Evolutionary conservation across 1,140 invertebrate species (phyloP), one percentile per base, ranked within the genome.

Genomic region (Lutraria rhynchaena): DNA sequence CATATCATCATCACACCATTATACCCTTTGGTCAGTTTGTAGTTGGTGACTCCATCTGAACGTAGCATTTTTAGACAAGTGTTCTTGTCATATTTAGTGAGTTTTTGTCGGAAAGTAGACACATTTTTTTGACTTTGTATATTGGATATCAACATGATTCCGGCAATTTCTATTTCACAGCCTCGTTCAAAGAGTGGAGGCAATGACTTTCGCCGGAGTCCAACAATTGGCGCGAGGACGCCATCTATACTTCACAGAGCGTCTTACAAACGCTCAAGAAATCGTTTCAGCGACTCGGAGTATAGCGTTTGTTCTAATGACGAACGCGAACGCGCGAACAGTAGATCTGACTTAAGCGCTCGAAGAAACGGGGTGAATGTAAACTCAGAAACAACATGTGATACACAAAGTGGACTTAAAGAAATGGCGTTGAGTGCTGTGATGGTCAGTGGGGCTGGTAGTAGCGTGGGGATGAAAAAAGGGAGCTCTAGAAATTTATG

Each of bases 351-450:
- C 44, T 15, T 22, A 15, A 11, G 51, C 19, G 31, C n/a, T 1
- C 27, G 37, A 58, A 58, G 27, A n/a, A 35, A 46, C 11, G 53
- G 27, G n/a, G n/a, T 31, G 17, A 46, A 51, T 7, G 24, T 22
- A 3, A 31, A 67, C 44, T 67, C 63, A 31, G 44, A 49, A 19
- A 73, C 29, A 3, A n/a, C n/a, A 76, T 71, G 53, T 55, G 70
- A 70, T 13, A 17, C 53, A 5, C 27, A 65, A 33, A 15, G 7
- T 46, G 24, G 24, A 46, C 11, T 41, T 15, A 53, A 61, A 19
- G 70, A 58, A 29, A 86, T 84, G 84, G 84, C 84, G 57, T 69
- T 87, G 24, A 82, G 75, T 55, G 86, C 83, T 11, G 69, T 83
- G 15, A 65, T 82, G 37, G 44, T 80, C 11, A 83, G 71, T 19